phyloP scores from a whole-genome alignment of 2,113 vertebrate species.

The Hypanus sabinus region DNA sequence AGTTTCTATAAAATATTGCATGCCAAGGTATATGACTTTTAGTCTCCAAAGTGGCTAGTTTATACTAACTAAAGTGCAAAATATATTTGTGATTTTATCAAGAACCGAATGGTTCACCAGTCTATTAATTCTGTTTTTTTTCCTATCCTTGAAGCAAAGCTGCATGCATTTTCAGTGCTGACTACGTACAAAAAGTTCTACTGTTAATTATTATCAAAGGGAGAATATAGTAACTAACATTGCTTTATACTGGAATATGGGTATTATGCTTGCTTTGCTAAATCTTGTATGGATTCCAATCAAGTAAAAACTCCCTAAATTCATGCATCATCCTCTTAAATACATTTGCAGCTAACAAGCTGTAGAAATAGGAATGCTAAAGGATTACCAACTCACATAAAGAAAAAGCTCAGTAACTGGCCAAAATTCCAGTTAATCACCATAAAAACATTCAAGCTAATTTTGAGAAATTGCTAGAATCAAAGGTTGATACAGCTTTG shows the following conservation, averaged over 20 bases:
- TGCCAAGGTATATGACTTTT: neutral
- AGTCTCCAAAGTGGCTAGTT: neutral
- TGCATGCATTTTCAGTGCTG: neutral
- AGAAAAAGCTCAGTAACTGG: neutral
- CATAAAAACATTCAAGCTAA: neutral
- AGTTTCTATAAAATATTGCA: neutral
- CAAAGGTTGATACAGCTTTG: neutral
- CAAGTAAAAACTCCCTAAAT: neutral
- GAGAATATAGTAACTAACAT: neutral
- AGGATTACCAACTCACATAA: neutral
- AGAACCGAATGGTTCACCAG: neutral
- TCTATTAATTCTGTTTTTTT: neutral
- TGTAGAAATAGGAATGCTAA: neutral
- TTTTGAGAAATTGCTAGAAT: neutral
- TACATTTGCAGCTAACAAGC: neutral
- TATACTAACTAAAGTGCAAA: neutral
- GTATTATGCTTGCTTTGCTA: neutral
- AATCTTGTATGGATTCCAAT: neutral
- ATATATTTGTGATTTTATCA: neutral
- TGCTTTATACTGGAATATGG: neutral
- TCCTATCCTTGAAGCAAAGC: neutral
- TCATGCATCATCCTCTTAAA: neutral
- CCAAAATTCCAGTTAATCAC: neutral
- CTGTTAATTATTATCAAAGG: neutral
- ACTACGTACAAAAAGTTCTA: neutral